Conservation (phyloP, 2,797 vertebrate genomes). For the Thunnus albacares region DNA sequence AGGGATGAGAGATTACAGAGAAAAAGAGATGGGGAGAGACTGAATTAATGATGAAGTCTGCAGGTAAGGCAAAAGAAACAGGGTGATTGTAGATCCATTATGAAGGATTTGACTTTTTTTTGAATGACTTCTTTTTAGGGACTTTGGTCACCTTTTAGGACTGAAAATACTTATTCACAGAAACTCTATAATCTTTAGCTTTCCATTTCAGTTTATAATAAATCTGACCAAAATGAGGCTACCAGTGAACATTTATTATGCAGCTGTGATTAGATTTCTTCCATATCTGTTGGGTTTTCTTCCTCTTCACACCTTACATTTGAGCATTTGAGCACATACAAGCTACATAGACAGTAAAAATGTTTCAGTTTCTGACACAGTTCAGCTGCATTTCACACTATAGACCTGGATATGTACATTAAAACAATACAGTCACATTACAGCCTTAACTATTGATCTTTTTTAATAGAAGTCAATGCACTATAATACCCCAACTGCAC, state of each 20-base stretch:
- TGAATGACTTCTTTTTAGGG: no score
- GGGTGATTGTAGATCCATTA: not conserved
- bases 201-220: not conserved
- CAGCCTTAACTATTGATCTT: not conserved
- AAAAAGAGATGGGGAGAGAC: not conserved
- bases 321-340: not conserved
- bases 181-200: no score
- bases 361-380: not conserved
- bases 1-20: not conserved
- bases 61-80: not conserved
- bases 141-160: no score
- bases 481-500: not conserved
- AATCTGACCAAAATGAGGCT: not conserved
- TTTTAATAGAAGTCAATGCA: not conserved
- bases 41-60: not conserved
- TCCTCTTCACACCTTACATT: no score
- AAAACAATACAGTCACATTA: not conserved
- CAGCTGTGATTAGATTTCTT: not conserved
- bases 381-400: slow-evolving; percentile 5
- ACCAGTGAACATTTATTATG: not conserved
- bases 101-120: no score
- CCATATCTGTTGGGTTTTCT: not conserved
- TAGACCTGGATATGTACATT: not conserved
- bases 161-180: no score
- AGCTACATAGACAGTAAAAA: not conserved